A percentile compares a stretch with the other conserved stretches of the same genome.
phyloP scores from a whole-genome alignment of 2,888 invertebrate genomes.

The Scrobipalpa atriplicella region DNA sequence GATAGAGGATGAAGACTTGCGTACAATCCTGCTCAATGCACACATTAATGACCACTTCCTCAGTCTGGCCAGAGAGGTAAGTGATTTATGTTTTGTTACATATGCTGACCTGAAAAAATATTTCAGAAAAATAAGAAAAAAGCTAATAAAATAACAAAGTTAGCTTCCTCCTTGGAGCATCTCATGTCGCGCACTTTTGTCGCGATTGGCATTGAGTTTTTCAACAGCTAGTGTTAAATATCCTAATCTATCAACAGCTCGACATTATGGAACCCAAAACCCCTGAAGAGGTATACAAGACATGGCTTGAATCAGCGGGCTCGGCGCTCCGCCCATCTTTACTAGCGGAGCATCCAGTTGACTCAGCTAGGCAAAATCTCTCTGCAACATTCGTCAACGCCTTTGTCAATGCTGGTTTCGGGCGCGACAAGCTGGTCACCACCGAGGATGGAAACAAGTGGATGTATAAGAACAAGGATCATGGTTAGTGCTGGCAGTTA shows the following conservation, averaged over 20 bases:
- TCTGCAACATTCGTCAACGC: slow-evolving; percentile 99
- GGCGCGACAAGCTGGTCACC: slow-evolving; percentile 96
- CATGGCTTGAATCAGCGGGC: slow-evolving; percentile 94
- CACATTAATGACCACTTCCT: slow-evolving; percentile 96
- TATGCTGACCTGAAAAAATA: neutral
- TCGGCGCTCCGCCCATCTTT: slow-evolving; percentile 86
- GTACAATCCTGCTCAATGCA: slow-evolving; percentile 96
- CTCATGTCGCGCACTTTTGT: too few relatives aligned
- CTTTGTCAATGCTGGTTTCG: slow-evolving; percentile 98
- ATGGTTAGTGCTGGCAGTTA: slow-evolving; percentile 71
- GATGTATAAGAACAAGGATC: slow-evolving; percentile 99
- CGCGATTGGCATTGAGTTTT: too few relatives aligned
- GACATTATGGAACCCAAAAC: slow-evolving; percentile 99
- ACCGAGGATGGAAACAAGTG: slow-evolving; percentile 92
- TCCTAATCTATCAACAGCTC: slow-evolving; percentile 78
- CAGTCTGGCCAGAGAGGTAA: slow-evolving; percentile 94
- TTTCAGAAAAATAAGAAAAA: neutral
- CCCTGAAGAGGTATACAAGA: slow-evolving; percentile 99
- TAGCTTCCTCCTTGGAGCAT: neutral
- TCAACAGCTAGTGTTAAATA: neutral
- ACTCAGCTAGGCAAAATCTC: slow-evolving; percentile 97
- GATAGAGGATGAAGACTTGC: slow-evolving; percentile 90
- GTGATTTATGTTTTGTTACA: neutral
- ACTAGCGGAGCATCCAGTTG: slow-evolving; percentile 89
- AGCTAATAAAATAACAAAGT: neutral